These are phyloP conservation scores for Ctenodactylus gundi DNA, from an alignment of 2,113 vertebrate species.

Conservation along the genomic window DNA sequence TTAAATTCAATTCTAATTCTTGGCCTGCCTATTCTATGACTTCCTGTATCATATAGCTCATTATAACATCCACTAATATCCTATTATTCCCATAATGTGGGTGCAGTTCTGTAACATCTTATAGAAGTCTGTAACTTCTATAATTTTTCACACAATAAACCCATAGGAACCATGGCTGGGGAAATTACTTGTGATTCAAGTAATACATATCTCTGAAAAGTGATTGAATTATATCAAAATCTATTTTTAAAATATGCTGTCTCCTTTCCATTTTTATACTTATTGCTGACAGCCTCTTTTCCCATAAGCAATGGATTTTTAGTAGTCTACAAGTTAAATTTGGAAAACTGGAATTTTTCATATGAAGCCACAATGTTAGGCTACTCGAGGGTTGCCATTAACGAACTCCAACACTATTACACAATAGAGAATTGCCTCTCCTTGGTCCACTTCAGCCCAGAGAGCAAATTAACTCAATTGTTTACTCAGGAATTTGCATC, in stretches of 20 bases:
- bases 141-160: background rate
- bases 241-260: slow-evolving; percentile 35
- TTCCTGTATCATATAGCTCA: background rate
- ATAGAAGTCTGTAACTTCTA: background rate
- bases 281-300: slow-evolving; percentile 36
- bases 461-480: slow-evolving; percentile 70
- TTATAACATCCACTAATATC: background rate
- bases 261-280: slow-evolving; percentile 29
- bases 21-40: background rate
- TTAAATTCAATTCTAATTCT: slow-evolving; percentile 21
- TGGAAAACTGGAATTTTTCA: slow-evolving; percentile 49
- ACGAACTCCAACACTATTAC: slow-evolving; percentile 43
- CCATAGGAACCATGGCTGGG: background rate
- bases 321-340: slow-evolving; percentile 54
- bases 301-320: slow-evolving; percentile 49
- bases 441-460: slow-evolving; percentile 53
- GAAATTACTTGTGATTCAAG: background rate
- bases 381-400: slow-evolving; percentile 64
- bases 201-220: background rate
- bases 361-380: slow-evolving; percentile 38
- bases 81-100: background rate
- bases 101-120: background rate
- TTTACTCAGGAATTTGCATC: slow-evolving; percentile 67
- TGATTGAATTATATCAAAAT: slow-evolving; percentile 24
- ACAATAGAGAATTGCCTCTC: slow-evolving; percentile 62